Evolutionary conservation across 2,888 invertebrate species (phyloP).

Genomic region (Phanerotoma sp.): DNA sequence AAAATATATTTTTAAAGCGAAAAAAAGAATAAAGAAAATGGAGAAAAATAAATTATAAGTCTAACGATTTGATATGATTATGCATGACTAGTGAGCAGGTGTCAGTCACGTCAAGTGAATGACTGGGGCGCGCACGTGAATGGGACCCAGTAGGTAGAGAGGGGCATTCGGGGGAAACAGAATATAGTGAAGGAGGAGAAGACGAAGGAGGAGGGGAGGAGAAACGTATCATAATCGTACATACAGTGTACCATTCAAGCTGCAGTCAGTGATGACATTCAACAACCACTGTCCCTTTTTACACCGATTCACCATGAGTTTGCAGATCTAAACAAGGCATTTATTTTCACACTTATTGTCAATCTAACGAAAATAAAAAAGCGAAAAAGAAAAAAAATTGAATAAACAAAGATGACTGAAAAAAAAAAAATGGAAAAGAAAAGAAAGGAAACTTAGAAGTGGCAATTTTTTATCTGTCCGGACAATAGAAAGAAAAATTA

Average conservation of each 20-base stretch:
- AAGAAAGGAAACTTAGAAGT: too few relatives aligned
- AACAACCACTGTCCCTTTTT: conserved; percentile 26
- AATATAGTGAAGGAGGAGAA: neutral
- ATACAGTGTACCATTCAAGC: conserved; percentile 46
- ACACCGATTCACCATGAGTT: neutral
- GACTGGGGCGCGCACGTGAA: conserved; percentile 8
- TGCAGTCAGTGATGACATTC: conserved; percentile 28
- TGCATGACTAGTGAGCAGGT: conserved; percentile 11
- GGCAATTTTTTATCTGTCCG: too few relatives aligned
- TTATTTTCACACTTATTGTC: neutral
- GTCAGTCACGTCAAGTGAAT: conserved; percentile 17
- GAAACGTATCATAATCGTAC: conserved; percentile 39
- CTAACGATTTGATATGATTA: conserved; percentile 1
- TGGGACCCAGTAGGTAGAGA: neutral
- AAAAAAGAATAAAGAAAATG: neutral
- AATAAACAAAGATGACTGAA: too few relatives aligned
- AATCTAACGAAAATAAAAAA: conserved; percentile 11
- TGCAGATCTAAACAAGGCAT: neutral
- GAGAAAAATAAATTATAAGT: neutral
- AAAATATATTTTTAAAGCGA: neutral
- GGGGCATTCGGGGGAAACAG: neutral
- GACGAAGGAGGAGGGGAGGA: conserved; percentile 15
- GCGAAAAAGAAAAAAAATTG: too few relatives aligned
- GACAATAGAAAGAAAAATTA: too few relatives aligned
- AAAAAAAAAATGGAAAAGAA: too few relatives aligned